Base-by-base conservation (phyloP, 2,888 invertebrate species). In the Catocala fraxini region DNA sequence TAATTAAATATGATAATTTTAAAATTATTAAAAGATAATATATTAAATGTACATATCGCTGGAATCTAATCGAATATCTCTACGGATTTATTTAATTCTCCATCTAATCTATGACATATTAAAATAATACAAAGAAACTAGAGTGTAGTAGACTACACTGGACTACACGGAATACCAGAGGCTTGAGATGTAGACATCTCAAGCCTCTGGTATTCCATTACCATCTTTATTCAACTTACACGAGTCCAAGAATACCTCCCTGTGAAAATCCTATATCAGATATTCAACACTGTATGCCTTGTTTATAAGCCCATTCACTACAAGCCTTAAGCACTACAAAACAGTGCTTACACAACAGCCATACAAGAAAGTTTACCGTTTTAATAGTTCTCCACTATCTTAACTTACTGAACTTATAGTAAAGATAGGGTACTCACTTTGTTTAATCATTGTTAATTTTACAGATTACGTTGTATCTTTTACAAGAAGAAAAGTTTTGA, bases 381-480 rank as follows among this genome's bases (percentile, higher is more conserved):
- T 53, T 66, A 73, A 73, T 69, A 60, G 76, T 13, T 49, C 5
- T 53, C 41, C 47, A 56, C 13, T 9, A 59, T 51, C 58, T 71
- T 55, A 62, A 54, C 55, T 71, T 51, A 47, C 10, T 41, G 15
- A 64, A 71, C 56, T 73, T 65, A 65, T 13, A 33, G 42, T 15
- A 15, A 15, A 56, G 68, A 65, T 68, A 64, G 64, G 48, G 49
- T 6, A 42, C 39, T 59, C 25, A 25, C 25, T 25, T 68, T 69
- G 76, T 75, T 75, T 65, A 52, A 71, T 68, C 68, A 68, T 65
- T 75, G 69, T 65, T 72, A 75, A 61, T 68, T 66, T 60, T 54
- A 42, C 59, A 59, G 60, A 71, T 60, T 61, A 15, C 2, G 33
- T 9, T 49, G 13, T 57, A 9, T 34, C 12, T 53, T 41, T 35